These are phyloP conservation scores for Limosa lapponica DNA, from an alignment of 2,797 vertebrate species.

Conservation along the genomic window DNA sequence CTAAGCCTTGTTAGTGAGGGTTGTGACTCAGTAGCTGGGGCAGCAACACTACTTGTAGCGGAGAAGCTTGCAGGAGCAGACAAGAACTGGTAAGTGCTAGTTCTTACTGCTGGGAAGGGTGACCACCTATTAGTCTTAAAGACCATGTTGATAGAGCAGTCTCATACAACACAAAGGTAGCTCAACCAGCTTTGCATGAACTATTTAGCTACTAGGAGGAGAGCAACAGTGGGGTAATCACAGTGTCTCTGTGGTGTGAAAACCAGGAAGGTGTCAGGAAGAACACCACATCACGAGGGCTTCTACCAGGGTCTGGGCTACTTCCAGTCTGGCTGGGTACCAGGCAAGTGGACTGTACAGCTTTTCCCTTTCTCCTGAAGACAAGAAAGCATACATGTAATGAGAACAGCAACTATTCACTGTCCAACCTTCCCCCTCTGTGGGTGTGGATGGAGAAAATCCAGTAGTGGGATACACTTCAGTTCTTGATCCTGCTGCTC, in stretches of 20 bases:
- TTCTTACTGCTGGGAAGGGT: background rate
- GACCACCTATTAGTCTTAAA: background rate
- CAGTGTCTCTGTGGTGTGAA: background rate
- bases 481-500: background rate
- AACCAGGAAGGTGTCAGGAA: background rate
- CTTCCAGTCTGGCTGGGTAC: background rate
- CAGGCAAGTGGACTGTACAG: no score
- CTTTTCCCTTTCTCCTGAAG: background rate
- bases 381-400: background rate
- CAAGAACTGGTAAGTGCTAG: background rate
- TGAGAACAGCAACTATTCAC: background rate
- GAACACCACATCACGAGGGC: rapidly evolving
- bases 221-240: background rate
- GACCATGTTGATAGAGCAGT: background rate
- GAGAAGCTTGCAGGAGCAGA: background rate
- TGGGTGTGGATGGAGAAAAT: background rate
- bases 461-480: background rate
- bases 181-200: background rate
- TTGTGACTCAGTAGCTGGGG: background rate
- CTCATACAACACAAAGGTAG: background rate
- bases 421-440: background rate
- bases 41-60: background rate
- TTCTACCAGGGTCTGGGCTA: background rate
- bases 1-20: background rate
- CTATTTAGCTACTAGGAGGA: background rate